A percentile compares a stretch with the other conserved stretches of the same genome.
Conservation (phyloP, 2,888 invertebrate species). For the Andrena haemorrhoa region DNA sequence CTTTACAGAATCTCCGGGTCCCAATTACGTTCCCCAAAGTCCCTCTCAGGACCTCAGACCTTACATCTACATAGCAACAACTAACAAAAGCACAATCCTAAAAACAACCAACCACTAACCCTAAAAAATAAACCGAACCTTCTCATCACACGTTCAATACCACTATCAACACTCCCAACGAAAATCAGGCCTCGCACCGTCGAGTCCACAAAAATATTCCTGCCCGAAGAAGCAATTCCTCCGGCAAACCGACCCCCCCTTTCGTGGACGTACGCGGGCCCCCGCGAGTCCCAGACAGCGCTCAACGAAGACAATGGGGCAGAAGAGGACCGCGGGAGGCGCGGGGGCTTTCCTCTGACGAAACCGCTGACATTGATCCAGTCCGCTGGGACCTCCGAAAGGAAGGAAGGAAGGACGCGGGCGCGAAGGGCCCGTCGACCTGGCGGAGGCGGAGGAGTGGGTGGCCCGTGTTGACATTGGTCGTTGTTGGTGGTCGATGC, state of each 20-base stretch:
- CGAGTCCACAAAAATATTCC: too few relatives aligned
- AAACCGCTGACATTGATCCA: constrained; percentile 79
- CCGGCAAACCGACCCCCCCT: background rate
- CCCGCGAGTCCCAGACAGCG: background rate
- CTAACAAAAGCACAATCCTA: too few relatives aligned
- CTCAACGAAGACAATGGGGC: constrained; percentile 16
- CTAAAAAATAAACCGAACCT: too few relatives aligned
- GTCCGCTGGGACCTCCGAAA: constrained; percentile 64
- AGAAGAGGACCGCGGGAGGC: background rate
- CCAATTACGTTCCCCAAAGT: too few relatives aligned
- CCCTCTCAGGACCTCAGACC: too few relatives aligned
- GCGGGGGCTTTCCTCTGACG: constrained; percentile 65
- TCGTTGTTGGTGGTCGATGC: constrained; percentile 67
- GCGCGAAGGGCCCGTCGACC: constrained; percentile 31
- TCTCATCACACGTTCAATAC: too few relatives aligned
- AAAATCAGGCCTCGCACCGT: too few relatives aligned
- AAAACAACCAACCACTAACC: too few relatives aligned
- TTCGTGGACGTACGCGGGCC: background rate
- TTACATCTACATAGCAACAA: background rate
- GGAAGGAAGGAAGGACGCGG: constrained; percentile 62
- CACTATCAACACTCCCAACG: too few relatives aligned
- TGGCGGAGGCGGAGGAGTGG: constrained; percentile 22
- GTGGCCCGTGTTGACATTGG: constrained; percentile 66
- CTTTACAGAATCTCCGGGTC: too few relatives aligned
- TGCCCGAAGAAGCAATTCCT: background rate